These are phyloP conservation scores for Nyctibius bracteatus DNA, from an alignment of 2,113 vertebrate genomes.

Conservation along the genomic window DNA sequence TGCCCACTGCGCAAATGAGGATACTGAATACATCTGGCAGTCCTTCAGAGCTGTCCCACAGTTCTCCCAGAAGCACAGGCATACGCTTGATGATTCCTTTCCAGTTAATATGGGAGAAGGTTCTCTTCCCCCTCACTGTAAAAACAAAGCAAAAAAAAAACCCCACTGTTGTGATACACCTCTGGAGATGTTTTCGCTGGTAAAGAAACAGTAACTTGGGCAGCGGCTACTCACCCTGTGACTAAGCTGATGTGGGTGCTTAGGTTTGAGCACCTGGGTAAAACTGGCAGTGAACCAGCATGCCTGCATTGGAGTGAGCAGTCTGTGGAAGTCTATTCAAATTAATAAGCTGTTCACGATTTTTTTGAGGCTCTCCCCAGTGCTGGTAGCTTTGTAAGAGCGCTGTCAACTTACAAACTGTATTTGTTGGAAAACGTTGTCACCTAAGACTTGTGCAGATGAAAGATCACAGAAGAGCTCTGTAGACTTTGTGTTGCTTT, in stretches of 20 bases:
- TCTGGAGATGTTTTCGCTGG: neutral
- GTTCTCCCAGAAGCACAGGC: neutral
- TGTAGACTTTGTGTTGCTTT: neutral
- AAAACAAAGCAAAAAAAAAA: neutral
- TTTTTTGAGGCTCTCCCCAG: neutral
- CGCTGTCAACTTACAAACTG: neutral
- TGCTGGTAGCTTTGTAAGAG: neutral
- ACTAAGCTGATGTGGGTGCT: neutral
- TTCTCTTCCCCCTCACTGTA: neutral
- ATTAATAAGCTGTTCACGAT: neutral
- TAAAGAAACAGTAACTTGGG: neutral
- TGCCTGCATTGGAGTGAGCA: neutral
- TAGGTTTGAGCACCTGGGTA: neutral
- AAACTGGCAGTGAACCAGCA: neutral
- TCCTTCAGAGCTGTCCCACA: conserved; percentile 9
- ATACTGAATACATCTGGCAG: neutral
- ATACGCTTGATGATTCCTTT: neutral
- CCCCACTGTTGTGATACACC: neutral
- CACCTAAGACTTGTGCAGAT: neutral
- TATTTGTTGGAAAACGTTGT: neutral
- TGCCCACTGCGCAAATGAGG: neutral
- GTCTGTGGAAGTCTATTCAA: neutral
- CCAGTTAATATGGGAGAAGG: neutral
- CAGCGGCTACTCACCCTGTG: neutral
- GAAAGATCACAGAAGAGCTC: neutral